Base-by-base conservation (phyloP, 2,113 vertebrate species). In the Lutjanus erythropterus region DNA sequence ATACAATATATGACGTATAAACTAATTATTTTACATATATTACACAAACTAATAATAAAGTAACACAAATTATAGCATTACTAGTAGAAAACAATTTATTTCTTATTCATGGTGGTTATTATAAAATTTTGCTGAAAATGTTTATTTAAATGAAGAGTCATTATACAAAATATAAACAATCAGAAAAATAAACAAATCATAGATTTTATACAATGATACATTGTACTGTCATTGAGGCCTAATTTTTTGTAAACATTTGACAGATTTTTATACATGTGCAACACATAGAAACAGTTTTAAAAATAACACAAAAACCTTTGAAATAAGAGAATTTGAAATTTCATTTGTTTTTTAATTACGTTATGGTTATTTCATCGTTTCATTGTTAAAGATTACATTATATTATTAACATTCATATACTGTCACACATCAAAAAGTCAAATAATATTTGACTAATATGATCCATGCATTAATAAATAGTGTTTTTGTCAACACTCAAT, bases 401-500 rank as follows among this genome's bases (percentile, higher is more conserved):
- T 52, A 8, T 47, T 33, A 18, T 49, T 70, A 27, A 41, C 41
- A 29, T 37, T 19, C n/a, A 23, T 5, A 44, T 12, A 37, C 9
- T 21, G 3, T 31, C 31, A 33, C 9, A 4, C 12, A 19, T 75
- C 18, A 55, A 37, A 47, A 49, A 46, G 29, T 41, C 23, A 53
- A 15, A 31, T 58, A 21, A 49, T 10, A 70, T 74, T 46, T 58
- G 16, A 60, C 37, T 68, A 46, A 35, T 55, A 16, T 61, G 5
- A 11, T 6, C 12, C 18, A 27, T 27, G 65, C 46, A 21, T 19
- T 42, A 66, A 19, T 1, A 9, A 66, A 19, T 1, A 9, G 23
- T 62, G 11, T 50, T 31, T 67, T 47, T 59, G 65, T 58, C 16
- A 14, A 65, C 55, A 37, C 8, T 49, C 12, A 14, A 61, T 42